Conservation (phyloP, 2,113 vertebrate genomes). For the Apodemus sylvaticus region DNA sequence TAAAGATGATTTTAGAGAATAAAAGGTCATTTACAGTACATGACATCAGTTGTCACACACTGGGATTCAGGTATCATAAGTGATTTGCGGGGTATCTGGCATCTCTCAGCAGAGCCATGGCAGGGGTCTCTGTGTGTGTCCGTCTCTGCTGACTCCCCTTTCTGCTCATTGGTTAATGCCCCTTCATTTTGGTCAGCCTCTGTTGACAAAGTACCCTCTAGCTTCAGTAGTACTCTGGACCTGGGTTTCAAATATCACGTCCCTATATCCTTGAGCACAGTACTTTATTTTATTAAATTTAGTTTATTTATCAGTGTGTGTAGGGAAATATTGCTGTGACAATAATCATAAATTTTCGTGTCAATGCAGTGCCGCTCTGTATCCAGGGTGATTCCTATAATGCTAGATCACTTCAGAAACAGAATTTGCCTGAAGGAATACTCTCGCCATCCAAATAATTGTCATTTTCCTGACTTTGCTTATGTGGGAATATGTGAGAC, state of each 20-base stretch:
- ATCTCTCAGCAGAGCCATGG: neutral
- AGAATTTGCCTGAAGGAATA: neutral
- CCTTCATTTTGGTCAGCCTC: neutral
- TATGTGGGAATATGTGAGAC: neutral
- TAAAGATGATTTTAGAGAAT: neutral
- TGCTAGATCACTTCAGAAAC: slow-evolving; percentile 8
- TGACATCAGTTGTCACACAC: neutral
- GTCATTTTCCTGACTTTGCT: neutral
- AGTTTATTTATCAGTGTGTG: neutral
- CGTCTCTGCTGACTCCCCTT: neutral
- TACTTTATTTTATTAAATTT: neutral
- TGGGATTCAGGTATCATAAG: neutral
- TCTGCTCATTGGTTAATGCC: neutral
- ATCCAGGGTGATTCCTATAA: neutral
- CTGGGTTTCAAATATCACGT: neutral
- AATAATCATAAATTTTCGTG: neutral
- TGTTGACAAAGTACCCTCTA: neutral
- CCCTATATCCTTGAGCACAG: neutral
- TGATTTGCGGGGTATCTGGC: neutral
- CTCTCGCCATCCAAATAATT: neutral
- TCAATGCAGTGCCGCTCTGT: no score
- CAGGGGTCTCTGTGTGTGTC: neutral
- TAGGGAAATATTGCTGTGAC: neutral
- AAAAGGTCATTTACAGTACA: neutral
- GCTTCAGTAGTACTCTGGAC: no score